Conservation (phyloP, 2,888 invertebrate genomes). For the Matsumyia berberina region DNA sequence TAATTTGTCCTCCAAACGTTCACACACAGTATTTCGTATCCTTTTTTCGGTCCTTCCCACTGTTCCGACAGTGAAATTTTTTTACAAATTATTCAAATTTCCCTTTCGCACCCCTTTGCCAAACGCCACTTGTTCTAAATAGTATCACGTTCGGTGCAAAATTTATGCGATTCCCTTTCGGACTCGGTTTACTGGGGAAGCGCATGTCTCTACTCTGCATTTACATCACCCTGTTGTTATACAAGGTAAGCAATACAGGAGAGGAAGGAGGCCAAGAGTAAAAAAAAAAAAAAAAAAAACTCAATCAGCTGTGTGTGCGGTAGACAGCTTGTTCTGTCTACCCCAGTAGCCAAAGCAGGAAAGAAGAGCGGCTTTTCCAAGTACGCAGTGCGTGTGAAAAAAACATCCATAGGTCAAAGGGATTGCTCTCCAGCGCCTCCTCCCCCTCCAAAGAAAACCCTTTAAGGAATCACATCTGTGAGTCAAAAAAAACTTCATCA, state of each 20-base stretch:
- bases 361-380: slow-evolving; percentile 1
- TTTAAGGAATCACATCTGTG: slow-evolving; percentile 18
- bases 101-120: slow-evolving; percentile 22
- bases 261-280: background rate
- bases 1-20: slow-evolving; percentile 26
- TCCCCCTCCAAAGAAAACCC: slow-evolving; percentile 11
- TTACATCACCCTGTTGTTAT: slow-evolving; percentile 66
- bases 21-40: background rate
- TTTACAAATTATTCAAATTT: slow-evolving; percentile 37
- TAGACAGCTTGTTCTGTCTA: slow-evolving; percentile 29
- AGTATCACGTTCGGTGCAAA: slow-evolving; percentile 62
- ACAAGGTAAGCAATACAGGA: slow-evolving; percentile 46
- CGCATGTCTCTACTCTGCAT: slow-evolving; percentile 46
- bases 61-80: slow-evolving; percentile 9
- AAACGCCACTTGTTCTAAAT: slow-evolving; percentile 73
- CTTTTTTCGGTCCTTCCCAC: background rate
- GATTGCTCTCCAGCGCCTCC: background rate
- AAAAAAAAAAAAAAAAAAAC: slow-evolving; percentile 34
- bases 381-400: background rate
- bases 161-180: slow-evolving; percentile 35
- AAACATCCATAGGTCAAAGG: background rate
- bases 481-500: slow-evolving; percentile 23
- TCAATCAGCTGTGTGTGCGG: slow-evolving; percentile 66
- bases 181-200: slow-evolving; percentile 20
- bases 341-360: slow-evolving; percentile 14